These are phyloP conservation scores for Ornithoptera alexandrae DNA, from an alignment of 2,888 invertebrate genomes.

Conservation along the genomic window DNA sequence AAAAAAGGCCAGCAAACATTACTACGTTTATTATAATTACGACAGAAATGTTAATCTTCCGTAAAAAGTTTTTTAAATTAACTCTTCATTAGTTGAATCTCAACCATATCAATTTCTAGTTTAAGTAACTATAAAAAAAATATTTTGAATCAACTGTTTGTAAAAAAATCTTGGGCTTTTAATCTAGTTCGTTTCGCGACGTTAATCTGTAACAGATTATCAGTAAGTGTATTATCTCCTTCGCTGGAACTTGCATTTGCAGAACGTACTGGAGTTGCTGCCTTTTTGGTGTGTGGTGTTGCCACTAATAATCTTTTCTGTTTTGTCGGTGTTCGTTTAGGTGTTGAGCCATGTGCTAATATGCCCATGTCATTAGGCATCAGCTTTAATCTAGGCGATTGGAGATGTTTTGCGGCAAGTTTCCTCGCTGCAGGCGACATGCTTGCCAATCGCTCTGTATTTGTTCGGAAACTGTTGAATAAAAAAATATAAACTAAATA, in stretches of 20 bases:
- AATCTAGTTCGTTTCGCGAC: slow-evolving; percentile 86
- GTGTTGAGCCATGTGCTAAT: slow-evolving; percentile 52
- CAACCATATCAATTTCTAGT: neutral
- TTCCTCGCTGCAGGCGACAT: slow-evolving; percentile 98
- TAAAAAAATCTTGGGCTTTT: slow-evolving; percentile 90
- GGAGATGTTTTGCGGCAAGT: slow-evolving; percentile 84
- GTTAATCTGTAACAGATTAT: slow-evolving; percentile 90
- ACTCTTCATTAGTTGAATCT: neutral
- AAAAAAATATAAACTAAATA: neutral
- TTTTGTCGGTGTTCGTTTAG: slow-evolving; percentile 46
- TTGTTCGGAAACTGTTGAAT: slow-evolving; percentile 73
- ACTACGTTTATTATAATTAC: neutral
- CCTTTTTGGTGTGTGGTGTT: slow-evolving; percentile 44
- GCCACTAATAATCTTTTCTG: slow-evolving; percentile 48
- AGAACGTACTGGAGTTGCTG: slow-evolving; percentile 32
- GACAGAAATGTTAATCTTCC: neutral
- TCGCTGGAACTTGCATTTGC: slow-evolving; percentile 28
- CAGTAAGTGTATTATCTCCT: slow-evolving; percentile 83
- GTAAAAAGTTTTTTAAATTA: neutral
- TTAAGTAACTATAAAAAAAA: neutral
- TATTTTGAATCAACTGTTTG: slow-evolving; percentile 34
- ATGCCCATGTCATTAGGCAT: slow-evolving; percentile 66
- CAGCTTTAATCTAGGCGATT: slow-evolving; percentile 67
- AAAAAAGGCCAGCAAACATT: neutral
- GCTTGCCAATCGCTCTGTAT: slow-evolving; percentile 89